Evolutionary conservation across 2,797 vertebrate species (phyloP), one percentile per base, ranked within the genome.

Genomic region (Oreortyx pictus): DNA sequence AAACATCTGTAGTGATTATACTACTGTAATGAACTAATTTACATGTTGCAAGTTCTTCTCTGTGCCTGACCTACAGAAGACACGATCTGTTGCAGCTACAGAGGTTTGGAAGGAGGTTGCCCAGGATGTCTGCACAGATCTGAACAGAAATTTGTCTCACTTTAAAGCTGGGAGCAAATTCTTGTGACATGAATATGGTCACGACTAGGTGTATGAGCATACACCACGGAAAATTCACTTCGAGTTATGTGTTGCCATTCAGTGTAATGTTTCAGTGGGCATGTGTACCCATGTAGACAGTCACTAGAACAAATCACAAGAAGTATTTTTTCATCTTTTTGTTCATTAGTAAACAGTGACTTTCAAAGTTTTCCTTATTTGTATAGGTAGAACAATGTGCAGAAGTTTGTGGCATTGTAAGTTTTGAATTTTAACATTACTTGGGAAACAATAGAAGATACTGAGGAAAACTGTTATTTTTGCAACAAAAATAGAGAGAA

Each of bases 251-350:
- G 93, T 88, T 79, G 73, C 77, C 8, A 1, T 90, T 90, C 89
- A 86, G 92, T 94, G 92, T 94, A 95, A 52, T 94, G 95, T 95
- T 77, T 94, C 94, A 91, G 8, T 92, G 86, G 92, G 80, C 94
- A 93, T 72, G 93, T 89, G 90, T 80, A 56, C 93, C 82, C 79
- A 73, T 96, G 90, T 74, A 80, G 50, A 88, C 94, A 95, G 78
- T 75, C 94, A 24, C 14, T 62, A 59, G 66, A 72, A 84, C 87
- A 94, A 82, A 89, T 93, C 86, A 75, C 73, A 65, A 72, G 67
- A 86, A 89, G 65, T 37, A 20, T 85, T 87, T 72, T 87, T 79
- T 77, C 76, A 65, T 81, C 65, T 80, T 87, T 82, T 80, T 84
- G n/a, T 60, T 87, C 87, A 44, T 47, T 70, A 27, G 50, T 70